Conservation (phyloP, 2,888 invertebrate species). For the Drosophila peninsularis region DNA sequence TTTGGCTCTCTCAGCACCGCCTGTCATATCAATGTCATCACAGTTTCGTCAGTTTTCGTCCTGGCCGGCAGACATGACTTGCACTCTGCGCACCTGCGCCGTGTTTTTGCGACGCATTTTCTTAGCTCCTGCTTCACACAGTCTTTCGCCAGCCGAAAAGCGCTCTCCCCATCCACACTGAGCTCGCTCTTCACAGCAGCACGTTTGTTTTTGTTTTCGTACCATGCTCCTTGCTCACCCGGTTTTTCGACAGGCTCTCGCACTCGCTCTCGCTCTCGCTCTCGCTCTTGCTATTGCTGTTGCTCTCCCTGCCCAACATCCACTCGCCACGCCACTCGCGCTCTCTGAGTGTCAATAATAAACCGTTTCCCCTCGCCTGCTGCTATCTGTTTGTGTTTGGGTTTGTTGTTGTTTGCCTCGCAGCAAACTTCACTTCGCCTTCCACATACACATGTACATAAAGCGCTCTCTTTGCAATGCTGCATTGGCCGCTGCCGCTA, state of each 20-base stretch:
- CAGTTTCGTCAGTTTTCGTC: constrained; percentile 12
- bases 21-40: constrained; percentile 17
- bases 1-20: constrained; percentile 2
- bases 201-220: constrained; percentile 40
- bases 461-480: constrained; percentile 5
- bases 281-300: background rate
- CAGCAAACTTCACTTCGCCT: constrained; percentile 42
- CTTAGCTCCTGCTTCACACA: constrained; percentile 45
- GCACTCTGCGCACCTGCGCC: constrained; percentile 68
- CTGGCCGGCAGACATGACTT: constrained; percentile 41
- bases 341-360: constrained; percentile 21
- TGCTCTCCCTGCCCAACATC: background rate
- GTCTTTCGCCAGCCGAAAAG: constrained; percentile 49
- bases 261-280: constrained; percentile 1
- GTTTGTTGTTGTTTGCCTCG: constrained; percentile 25
- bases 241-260: constrained; percentile 30
- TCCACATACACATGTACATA: background rate
- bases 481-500: background rate
- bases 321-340: background rate
- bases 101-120: constrained; percentile 74
- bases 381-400: constrained; percentile 10
- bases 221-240: constrained; percentile 40
- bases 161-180: constrained; percentile 22
- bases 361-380: constrained; percentile 17
- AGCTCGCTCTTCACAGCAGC: background rate